These are phyloP conservation scores for Pseudorasbora parva DNA, from an alignment of 2,113 vertebrate species.

Conservation along the genomic window DNA sequence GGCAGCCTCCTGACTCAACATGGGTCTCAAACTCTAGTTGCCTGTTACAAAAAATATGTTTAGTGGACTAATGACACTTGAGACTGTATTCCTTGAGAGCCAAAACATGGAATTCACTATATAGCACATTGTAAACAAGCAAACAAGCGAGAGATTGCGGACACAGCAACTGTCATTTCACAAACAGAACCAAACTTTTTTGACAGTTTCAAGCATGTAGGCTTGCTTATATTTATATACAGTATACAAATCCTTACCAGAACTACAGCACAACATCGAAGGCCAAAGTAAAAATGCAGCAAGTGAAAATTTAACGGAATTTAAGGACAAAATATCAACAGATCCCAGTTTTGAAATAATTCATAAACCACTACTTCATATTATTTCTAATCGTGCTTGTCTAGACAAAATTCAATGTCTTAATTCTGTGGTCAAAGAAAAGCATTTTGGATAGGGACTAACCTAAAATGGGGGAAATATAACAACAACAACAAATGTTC, in stretches of 20 bases:
- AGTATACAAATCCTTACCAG: neutral
- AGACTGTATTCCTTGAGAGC: conserved; percentile 2
- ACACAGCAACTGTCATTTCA: neutral
- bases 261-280: neutral
- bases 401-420: neutral
- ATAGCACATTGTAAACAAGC: neutral
- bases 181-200: neutral
- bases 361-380: neutral
- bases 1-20: neutral
- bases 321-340: neutral
- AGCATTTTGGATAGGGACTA: neutral
- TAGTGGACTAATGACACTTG: neutral
- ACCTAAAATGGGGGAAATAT: neutral
- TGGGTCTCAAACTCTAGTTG: neutral
- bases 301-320: neutral
- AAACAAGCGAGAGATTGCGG: neutral
- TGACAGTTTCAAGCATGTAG: neutral
- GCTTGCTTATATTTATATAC: neutral
- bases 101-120: neutral
- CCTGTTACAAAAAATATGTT: neutral
- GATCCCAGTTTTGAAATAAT: neutral
- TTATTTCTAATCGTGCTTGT: neutral
- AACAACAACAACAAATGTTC: neutral
- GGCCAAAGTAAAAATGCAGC: neutral
- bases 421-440: neutral